These are phyloP conservation scores for Ctenomys sociabilis DNA, from an alignment of 2,113 vertebrate species.

Conservation along the genomic window DNA sequence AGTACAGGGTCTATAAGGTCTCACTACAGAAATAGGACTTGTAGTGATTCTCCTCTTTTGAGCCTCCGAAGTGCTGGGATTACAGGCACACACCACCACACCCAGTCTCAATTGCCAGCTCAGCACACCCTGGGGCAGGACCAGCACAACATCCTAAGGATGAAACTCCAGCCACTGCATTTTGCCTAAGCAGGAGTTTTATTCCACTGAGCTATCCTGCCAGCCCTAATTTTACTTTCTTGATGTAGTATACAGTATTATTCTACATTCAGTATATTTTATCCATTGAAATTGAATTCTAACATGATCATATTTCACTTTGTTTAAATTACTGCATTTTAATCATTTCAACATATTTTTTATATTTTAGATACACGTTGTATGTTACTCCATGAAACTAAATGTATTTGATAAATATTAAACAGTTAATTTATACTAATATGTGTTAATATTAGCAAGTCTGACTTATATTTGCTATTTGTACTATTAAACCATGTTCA, in stretches of 20 bases:
- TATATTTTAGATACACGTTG: background rate
- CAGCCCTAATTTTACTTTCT: background rate
- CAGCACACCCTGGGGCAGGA: too few species aligned
- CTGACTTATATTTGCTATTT: conserved; percentile 38
- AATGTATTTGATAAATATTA: conserved; percentile 60
- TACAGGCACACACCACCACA: too few species aligned
- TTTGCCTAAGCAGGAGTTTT: too few species aligned
- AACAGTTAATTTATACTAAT: conserved; percentile 62
- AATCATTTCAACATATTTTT: background rate
- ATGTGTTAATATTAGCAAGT: conserved; percentile 17
- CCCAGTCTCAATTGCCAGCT: too few species aligned
- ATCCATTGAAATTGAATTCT: background rate
- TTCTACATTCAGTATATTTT: background rate
- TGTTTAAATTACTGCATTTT: background rate
- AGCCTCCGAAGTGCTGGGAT: too few species aligned
- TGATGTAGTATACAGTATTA: background rate
- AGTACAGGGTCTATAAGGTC: too few species aligned
- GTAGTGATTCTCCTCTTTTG: too few species aligned
- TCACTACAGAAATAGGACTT: too few species aligned
- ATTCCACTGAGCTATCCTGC: too few species aligned
- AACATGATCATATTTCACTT: background rate
- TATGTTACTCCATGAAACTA: background rate
- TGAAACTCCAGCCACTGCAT: too few species aligned
- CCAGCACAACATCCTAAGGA: too few species aligned
- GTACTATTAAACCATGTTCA: conserved; percentile 37